phyloP scores from a whole-genome alignment of 2,797 vertebrate species.

The Sebastes diploproa region DNA sequence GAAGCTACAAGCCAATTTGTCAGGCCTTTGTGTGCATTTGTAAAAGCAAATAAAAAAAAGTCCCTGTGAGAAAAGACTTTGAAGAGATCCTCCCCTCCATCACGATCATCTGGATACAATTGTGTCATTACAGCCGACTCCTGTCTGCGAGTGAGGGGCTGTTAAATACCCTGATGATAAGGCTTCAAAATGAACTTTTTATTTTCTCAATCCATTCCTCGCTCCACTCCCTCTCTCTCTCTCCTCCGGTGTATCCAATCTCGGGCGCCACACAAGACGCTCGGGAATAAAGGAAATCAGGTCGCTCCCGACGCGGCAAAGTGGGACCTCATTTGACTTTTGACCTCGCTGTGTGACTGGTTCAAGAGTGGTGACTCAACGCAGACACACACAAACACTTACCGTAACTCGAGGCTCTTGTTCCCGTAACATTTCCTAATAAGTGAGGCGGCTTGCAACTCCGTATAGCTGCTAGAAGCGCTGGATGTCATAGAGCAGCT shows the following conservation, averaged over 20 bases:
- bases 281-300: conserved; percentile 51
- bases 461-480: conserved; percentile 17
- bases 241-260: conserved; percentile 16
- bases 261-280: conserved; percentile 73
- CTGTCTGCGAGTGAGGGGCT: conserved; percentile 62
- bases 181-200: conserved; percentile 48
- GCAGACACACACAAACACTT: conserved; percentile 61
- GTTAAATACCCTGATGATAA: conserved; percentile 61
- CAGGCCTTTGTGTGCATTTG: conserved; percentile 29
- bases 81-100: conserved; percentile 34
- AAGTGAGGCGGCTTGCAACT: conserved; percentile 26
- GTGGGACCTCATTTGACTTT: conserved; percentile 59
- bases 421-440: conserved; percentile 64
- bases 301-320: conserved; percentile 16
- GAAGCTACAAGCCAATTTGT: conserved; percentile 36
- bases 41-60: conserved; percentile 12
- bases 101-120: conserved; percentile 80
- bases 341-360: conserved; percentile 53
- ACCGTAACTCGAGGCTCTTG: conserved; percentile 57
- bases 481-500: conserved; percentile 19
- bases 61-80: conserved; percentile 42
- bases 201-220: conserved; percentile 32
- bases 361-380: conserved; percentile 60
- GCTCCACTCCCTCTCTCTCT: not conserved
- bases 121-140: conserved; percentile 70